A percentile compares a stretch with the other conserved stretches of the same genome.
phyloP scores from a whole-genome alignment of 2,797 vertebrate species.

The Hapalemur alaotrensis region DNA sequence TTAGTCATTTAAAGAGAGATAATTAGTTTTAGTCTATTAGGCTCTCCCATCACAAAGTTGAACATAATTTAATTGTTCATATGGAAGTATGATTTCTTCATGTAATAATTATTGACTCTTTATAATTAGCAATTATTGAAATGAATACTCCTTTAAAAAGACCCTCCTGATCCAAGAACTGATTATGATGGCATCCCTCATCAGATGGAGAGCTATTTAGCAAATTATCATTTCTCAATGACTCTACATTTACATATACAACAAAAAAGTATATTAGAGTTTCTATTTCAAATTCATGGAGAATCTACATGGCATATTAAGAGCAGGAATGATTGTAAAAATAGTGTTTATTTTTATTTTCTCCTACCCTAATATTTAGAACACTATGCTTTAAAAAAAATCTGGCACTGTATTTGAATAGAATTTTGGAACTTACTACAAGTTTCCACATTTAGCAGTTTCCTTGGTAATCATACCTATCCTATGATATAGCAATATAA shows the following conservation, averaged over 20 bases:
- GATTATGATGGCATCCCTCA: background rate
- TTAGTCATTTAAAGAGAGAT: conserved; percentile 49
- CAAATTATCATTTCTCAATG: background rate
- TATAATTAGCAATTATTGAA: conserved; percentile 51
- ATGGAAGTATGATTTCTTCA: conserved; percentile 18
- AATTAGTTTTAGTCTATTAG: conserved; percentile 51
- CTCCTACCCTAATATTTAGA: background rate
- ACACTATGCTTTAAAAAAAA: background rate
- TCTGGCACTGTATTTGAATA: background rate
- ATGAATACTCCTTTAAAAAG: conserved; percentile 40
- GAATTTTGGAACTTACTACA: background rate
- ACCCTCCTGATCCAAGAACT: background rate
- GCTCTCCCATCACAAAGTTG: background rate
- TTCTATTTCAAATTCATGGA: background rate
- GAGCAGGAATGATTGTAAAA: background rate
- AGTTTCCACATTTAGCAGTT: background rate
- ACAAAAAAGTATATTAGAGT: background rate
- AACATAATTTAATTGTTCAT: conserved; percentile 56
- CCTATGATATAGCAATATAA: background rate
- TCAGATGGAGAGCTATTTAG: conserved; percentile 14
- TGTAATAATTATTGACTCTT: conserved; percentile 21
- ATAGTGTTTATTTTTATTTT: background rate
- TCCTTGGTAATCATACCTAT: background rate
- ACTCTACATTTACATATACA: background rate
- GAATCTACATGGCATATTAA: background rate